A percentile compares a stretch with the other conserved stretches of the same genome.
phyloP scores from a whole-genome alignment of 23 tunicate genomes.

The Trididemnum miniatum region DNA sequence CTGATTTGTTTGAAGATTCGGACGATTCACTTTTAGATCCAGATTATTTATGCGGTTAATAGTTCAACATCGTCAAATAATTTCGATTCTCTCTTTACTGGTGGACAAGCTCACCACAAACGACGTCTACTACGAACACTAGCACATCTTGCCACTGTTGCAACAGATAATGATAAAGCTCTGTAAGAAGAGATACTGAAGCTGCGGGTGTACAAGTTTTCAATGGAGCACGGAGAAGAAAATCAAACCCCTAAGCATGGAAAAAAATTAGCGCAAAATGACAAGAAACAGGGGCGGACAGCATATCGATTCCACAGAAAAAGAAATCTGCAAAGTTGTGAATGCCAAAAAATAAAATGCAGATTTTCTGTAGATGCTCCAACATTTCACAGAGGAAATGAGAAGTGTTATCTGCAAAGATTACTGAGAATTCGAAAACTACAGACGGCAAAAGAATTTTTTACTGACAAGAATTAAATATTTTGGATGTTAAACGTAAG shows the following conservation, averaged over 20 bases:
- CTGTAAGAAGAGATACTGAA: not conserved
- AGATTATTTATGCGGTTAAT: too few relatives aligned
- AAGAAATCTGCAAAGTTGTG: not conserved
- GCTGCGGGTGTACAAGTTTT: not conserved
- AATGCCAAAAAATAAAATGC: not conserved
- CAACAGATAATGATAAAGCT: not conserved
- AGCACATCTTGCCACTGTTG: too few relatives aligned
- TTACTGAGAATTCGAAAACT: not conserved
- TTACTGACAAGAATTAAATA: not conserved
- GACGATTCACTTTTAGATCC: too few relatives aligned
- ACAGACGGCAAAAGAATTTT: not conserved
- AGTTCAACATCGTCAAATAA: too few relatives aligned
- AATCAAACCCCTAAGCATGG: not conserved
- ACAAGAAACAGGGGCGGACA: not conserved
- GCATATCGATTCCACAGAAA: too few relatives aligned
- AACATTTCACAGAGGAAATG: not conserved
- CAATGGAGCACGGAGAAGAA: not conserved
- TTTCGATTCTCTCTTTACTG: too few relatives aligned
- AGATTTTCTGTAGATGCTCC: not conserved
- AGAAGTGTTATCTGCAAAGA: not conserved
- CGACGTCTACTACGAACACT: too few relatives aligned
- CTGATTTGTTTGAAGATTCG: too few relatives aligned
- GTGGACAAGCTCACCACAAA: too few relatives aligned
- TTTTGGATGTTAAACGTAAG: not conserved
- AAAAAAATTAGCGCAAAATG: not conserved